A percentile compares a stretch with the other conserved stretches of the same genome.
Conservation (phyloP, 2,797 vertebrate genomes). For the Pipistrellus kuhlii region DNA sequence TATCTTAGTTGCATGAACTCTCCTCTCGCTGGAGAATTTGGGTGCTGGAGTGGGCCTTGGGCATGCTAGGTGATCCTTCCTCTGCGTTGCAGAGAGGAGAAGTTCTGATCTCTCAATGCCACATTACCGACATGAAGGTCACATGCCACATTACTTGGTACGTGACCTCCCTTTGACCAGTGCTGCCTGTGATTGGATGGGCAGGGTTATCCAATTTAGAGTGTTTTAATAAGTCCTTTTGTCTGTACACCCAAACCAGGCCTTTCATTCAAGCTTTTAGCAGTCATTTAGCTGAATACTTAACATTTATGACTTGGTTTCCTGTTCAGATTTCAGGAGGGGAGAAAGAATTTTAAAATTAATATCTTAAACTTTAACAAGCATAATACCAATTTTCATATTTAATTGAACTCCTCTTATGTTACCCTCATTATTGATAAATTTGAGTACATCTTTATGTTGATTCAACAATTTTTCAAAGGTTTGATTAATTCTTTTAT, state of each 20-base stretch:
- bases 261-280: neutral
- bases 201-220: neutral
- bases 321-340: neutral
- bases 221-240: neutral
- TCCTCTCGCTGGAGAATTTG: neutral
- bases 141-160: neutral
- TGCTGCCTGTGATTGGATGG: neutral
- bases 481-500: neutral
- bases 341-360: neutral
- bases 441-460: neutral
- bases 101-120: neutral
- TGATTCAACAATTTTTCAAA: neutral
- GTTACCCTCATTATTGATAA: neutral
- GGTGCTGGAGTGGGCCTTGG: neutral
- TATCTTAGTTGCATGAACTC: neutral
- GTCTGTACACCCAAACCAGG: neutral
- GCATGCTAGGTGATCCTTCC: neutral
- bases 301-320: slow-evolving; percentile 5
- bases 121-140: neutral
- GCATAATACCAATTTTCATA: neutral
- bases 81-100: neutral
- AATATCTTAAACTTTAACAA: neutral
- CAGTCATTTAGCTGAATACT: neutral
- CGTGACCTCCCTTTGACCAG: neutral
- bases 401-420: neutral